Base-by-base conservation (phyloP, 1,140 invertebrate species). In the Pygmarrhopalites habei region DNA sequence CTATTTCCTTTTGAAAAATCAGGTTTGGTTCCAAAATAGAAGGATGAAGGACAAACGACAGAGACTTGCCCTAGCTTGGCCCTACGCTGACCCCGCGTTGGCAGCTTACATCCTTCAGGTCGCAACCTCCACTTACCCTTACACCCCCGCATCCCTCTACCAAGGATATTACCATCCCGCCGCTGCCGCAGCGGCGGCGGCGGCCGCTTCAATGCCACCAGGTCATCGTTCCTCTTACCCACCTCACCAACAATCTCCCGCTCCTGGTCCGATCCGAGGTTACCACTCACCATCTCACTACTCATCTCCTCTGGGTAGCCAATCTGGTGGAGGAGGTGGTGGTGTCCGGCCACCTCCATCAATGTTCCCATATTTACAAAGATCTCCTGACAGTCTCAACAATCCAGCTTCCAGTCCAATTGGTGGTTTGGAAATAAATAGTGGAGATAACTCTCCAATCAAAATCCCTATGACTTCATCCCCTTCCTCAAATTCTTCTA, bases 11-110 rank as follows among this genome's bases (percentile, higher is more conserved):
- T n/a, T n/a, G n/a, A n/a, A n/a, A n/a, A n/a, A n/a, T n/a, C n/a
- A n/a, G 91, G 93, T 98, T 2, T 98, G 95, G 95, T 98, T 98
- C 74, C 95, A 98, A 82, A 98, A 98, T 73, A 83, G 95, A 15
- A 81, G 95, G n/a, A 98, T 98, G 95, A 98, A 98, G 74, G 93
- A 98, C 78, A 98, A 98, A 72, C 81, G 95, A 0, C 94, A 98
- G 74, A 77, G 92, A 10, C 86, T 96, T 76, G 89, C 93, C 0
- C 83, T 97, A 53, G 85, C 90, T 0, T 97, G 94, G 94, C 93
- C 95, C 0, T 94, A 95, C 75, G 87, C 89, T 0, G 93, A 97
- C 72, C 92, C 92, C 3, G 83, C 89, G 1, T 83, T 97, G 64
- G 91, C 92, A 0, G 91, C 92, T 0, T 89, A 89, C n/a, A 80